Evolutionary conservation across 2,888 invertebrate species (phyloP).

Genomic region (Drosophila kokeensis): DNA sequence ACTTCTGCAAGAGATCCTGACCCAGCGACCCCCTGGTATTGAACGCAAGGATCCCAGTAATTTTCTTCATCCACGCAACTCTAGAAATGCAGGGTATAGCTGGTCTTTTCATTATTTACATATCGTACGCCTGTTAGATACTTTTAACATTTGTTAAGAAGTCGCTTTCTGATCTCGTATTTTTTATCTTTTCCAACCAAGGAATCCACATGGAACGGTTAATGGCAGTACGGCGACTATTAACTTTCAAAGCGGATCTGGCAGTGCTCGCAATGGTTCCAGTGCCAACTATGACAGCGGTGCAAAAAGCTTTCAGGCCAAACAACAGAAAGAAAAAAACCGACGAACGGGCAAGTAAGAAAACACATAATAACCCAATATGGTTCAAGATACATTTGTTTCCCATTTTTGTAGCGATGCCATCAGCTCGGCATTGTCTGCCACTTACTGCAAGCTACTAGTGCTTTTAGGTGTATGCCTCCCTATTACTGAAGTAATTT

Average conservation of each 20-base stretch:
- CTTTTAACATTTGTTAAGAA: neutral
- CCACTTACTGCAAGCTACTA: conserved; percentile 93
- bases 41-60: conserved; percentile 85
- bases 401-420: conserved; percentile 87
- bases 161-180: neutral
- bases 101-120: conserved; percentile 1
- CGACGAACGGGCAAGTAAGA: conserved; percentile 86
- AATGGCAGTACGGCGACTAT: conserved; percentile 81
- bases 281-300: conserved; percentile 72
- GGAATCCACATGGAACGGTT: conserved; percentile 73
- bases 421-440: conserved; percentile 90
- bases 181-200: conserved; percentile 7
- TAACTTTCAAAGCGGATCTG: conserved; percentile 73
- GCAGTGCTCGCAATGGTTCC: conserved; percentile 70
- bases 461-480: conserved; percentile 94
- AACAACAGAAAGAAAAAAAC: conserved; percentile 84
- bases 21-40: conserved; percentile 88
- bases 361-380: neutral
- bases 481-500: conserved; percentile 94
- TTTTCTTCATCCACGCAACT: conserved; percentile 52
- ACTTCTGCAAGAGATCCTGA: conserved; percentile 84
- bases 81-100: conserved; percentile 79
- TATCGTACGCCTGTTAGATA: neutral
- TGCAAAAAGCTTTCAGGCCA: conserved; percentile 79
- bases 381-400: neutral